A percentile compares a stretch with the other conserved stretches of the same genome.
Conservation (phyloP, 1,140 invertebrate genomes). For the Elymnias hypermnestra region DNA sequence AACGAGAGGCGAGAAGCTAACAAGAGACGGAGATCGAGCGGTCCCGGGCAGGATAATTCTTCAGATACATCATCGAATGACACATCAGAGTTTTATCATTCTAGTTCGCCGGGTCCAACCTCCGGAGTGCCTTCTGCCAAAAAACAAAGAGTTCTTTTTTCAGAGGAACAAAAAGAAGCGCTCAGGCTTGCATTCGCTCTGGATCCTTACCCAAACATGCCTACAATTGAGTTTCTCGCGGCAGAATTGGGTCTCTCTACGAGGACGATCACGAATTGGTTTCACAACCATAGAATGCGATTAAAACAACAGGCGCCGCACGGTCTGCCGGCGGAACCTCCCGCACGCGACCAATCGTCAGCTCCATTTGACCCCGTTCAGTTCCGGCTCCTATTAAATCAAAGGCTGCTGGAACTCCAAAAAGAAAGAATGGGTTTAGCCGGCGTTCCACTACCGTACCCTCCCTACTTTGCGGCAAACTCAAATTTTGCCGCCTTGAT, state of each 20-base stretch:
- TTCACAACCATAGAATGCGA: slow-evolving; percentile 99
- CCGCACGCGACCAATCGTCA: slow-evolving; percentile 81
- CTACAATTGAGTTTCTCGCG: slow-evolving; percentile 96
- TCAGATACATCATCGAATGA: slow-evolving; percentile 92
- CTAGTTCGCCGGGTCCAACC: slow-evolving; percentile 84
- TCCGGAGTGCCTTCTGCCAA: slow-evolving; percentile 86
- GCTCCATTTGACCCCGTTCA: slow-evolving; percentile 92
- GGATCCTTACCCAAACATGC: slow-evolving; percentile 97
- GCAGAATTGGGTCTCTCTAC: slow-evolving; percentile 93
- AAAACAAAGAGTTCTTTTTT: slow-evolving; percentile 96
- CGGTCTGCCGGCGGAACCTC: slow-evolving; percentile 81
- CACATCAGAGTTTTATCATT: slow-evolving; percentile 92
- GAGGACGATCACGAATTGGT: slow-evolving; percentile 99
- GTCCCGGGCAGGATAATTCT: slow-evolving; percentile 89
- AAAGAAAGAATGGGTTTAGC: slow-evolving; percentile 86
- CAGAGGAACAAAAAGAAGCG: slow-evolving; percentile 98
- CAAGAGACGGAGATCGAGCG: slow-evolving; percentile 88
- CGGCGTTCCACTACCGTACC: slow-evolving; percentile 84
- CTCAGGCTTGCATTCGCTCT: slow-evolving; percentile 93
- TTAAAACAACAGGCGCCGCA: slow-evolving; percentile 93
- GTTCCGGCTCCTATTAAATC: slow-evolving; percentile 91
- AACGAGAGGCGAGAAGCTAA: slow-evolving; percentile 93
- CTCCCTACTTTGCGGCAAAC: slow-evolving; percentile 85
- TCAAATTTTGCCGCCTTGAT: slow-evolving; percentile 84
- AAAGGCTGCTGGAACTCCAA: slow-evolving; percentile 89